Percentiles rank a stretch among this genome's conserved stretches.
These are phyloP conservation scores for Syrista parreyssii DNA, from an alignment of 2,888 invertebrate genomes.

Conservation along the genomic window DNA sequence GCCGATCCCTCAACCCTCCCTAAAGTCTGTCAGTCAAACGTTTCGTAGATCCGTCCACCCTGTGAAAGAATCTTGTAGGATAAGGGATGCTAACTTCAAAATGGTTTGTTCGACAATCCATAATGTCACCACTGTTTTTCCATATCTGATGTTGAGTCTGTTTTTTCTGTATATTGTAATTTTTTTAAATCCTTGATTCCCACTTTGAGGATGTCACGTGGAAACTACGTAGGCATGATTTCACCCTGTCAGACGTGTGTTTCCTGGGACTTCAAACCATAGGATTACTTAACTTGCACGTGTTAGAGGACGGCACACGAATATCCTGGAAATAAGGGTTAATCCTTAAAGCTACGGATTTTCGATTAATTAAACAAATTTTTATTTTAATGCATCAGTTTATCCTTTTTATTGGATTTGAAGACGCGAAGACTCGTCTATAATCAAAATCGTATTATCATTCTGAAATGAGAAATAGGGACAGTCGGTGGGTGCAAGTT, in stretches of 20 bases:
- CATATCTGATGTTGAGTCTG: neutral
- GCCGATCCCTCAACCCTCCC: neutral
- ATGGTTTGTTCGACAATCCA: slow-evolving; percentile 4
- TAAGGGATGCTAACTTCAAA: slow-evolving; percentile 10
- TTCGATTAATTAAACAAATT: neutral
- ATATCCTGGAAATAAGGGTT: neutral
- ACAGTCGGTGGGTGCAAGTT: slow-evolving; percentile 45
- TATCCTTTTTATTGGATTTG: neutral
- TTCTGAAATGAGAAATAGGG: neutral
- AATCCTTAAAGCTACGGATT: neutral
- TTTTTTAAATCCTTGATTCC: slow-evolving; percentile 18
- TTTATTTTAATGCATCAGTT: neutral
- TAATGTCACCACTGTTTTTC: neutral
- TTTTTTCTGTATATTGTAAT: neutral
- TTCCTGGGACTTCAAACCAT: neutral
- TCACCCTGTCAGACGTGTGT: neutral
- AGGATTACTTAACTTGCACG: neutral
- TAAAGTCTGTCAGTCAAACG: neutral
- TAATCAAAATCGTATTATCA: slow-evolving; percentile 59
- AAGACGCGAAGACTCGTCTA: neutral
- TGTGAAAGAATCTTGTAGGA: neutral
- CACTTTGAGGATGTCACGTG: neutral
- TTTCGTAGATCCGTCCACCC: neutral
- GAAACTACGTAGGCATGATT: neutral
- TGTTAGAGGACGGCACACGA: neutral